Conservation (phyloP, 2,888 invertebrate genomes). For the Harpagoxenus sublaevis region DNA sequence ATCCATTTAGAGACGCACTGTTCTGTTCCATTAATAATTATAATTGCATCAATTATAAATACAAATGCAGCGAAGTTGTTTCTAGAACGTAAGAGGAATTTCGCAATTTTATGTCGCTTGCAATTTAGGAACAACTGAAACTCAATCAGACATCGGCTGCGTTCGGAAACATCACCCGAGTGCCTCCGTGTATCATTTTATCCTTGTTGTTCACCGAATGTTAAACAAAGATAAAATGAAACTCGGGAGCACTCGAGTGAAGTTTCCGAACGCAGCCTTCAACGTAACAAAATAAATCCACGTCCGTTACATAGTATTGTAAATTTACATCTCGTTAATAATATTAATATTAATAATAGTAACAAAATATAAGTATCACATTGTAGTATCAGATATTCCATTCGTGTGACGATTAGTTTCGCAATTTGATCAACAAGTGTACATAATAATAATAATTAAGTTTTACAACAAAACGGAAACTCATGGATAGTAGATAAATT, state of each 20-base stretch:
- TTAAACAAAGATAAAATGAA: no score
- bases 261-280: background rate
- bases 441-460: background rate
- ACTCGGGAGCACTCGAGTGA: no score
- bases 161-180: no score
- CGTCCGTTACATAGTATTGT: conserved; percentile 56
- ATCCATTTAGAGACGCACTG: no score
- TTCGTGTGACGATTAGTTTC: conserved; percentile 7
- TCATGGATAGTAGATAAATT: conserved; percentile 39
- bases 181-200: no score
- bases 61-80: background rate
- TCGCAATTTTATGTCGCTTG: conserved; percentile 46
- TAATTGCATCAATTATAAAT: no score
- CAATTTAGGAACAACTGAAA: conserved; percentile 60
- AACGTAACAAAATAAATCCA: conserved; percentile 66
- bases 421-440: conserved; percentile 30
- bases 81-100: background rate
- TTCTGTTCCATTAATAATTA: no score
- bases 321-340: conserved; percentile 35
- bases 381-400: conserved; percentile 5
- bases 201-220: no score
- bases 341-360: conserved; percentile 19
- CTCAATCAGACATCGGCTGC: background rate
- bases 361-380: conserved; percentile 36
- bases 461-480: conserved; percentile 46